Evolutionary conservation across 2,113 vertebrate genomes (phyloP).

Genomic region (Mus spicilegus): DNA sequence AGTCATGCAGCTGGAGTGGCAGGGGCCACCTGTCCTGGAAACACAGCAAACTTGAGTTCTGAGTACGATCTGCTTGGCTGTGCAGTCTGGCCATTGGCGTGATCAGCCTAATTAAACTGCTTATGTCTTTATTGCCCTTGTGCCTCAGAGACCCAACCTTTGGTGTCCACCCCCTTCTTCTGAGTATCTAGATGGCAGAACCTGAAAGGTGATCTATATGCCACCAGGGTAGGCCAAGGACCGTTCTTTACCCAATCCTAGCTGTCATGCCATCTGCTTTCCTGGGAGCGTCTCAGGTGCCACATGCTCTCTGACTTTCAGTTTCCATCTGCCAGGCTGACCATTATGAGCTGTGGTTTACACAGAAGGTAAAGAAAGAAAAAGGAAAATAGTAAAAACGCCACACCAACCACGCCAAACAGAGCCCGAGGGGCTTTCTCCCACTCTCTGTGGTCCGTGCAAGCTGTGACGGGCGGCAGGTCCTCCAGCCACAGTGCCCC

Average conservation of each 20-base stretch:
- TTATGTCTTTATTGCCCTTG: background rate
- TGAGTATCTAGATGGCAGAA: background rate
- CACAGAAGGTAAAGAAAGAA: background rate
- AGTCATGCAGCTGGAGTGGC: background rate
- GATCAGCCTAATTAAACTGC: background rate
- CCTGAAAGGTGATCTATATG: background rate
- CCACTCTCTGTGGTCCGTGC: background rate
- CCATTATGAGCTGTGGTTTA: background rate
- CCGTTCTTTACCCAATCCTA: background rate
- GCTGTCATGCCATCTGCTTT: background rate
- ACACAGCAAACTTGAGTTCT: background rate
- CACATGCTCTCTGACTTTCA: background rate
- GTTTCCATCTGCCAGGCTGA: background rate
- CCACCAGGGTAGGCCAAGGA: rapidly evolving
- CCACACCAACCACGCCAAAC: background rate
- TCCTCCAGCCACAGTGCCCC: too few relatives aligned
- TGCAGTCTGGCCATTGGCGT: background rate
- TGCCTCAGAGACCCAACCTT: background rate
- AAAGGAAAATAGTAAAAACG: background rate
- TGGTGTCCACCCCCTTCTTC: background rate
- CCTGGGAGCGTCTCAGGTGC: background rate
- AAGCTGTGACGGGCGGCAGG: background rate
- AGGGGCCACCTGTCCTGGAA: background rate
- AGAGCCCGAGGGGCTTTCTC: background rate
- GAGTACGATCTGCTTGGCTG: rapidly evolving